A percentile compares a stretch with the other conserved stretches of the same genome.
Evolutionary conservation across 2,113 vertebrate species (phyloP).

Genomic region (Prunella fulvescens): DNA sequence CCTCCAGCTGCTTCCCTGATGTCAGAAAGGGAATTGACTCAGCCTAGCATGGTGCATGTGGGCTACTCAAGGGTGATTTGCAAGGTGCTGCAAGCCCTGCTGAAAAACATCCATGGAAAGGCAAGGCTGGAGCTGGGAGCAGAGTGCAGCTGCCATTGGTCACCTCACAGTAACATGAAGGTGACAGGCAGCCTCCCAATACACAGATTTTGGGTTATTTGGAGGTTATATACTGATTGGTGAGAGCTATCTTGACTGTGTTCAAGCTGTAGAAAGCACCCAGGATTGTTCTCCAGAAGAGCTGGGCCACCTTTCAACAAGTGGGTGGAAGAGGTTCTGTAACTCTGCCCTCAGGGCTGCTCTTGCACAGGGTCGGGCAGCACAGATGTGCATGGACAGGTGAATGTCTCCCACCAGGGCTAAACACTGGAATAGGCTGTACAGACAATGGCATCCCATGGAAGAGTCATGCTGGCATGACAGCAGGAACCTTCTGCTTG

Average conservation of each 20-base stretch:
- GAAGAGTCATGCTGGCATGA: neutral
- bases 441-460: fast-evolving
- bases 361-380: neutral
- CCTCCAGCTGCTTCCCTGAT: neutral
- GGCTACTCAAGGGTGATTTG: neutral
- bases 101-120: neutral
- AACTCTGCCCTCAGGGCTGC: neutral
- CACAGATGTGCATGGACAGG: neutral
- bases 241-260: neutral
- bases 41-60: neutral
- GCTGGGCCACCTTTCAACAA: neutral
- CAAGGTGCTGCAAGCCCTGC: neutral
- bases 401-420: neutral
- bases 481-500: neutral
- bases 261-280: neutral
- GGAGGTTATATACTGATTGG: neutral
- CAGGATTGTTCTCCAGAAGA: neutral
- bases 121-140: neutral
- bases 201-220: neutral
- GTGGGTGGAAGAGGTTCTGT: neutral
- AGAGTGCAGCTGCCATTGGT: fast-evolving
- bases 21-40: neutral
- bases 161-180: neutral
- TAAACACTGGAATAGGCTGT: neutral
- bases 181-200: neutral